Base-by-base conservation (phyloP, 2,797 vertebrate genomes). In the Arctocebus calabarensis region DNA sequence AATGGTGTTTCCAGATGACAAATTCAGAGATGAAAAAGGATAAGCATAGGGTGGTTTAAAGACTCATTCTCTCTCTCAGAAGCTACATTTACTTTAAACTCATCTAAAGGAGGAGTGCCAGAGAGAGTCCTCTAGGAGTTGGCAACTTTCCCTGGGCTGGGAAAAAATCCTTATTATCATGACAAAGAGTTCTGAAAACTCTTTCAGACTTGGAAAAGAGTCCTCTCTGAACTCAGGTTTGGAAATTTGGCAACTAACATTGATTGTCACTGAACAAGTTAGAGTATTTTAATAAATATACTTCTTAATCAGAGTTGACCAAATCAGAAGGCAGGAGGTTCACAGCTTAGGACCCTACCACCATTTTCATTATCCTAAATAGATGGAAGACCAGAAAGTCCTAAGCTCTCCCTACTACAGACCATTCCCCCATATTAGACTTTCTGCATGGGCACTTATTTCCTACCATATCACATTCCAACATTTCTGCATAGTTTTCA, bases 131-230 rank as follows among this genome's bases (percentile, higher is more conserved):
- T 81, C 29, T 89, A 74, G 40, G 55, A 87, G 23, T 37, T 92
- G 61, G 85, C 66, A 94, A 34, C 32, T 74, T 78, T 68, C 95
- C 22, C 55, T 66, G 82, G 20, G 55, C 37, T 84, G 91, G 45
- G 43, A n/a, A 74, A 74, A 94, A 95, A 73, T 81, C 13, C 34
- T 84, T 25, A 91, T 94, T 94, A 88, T 25, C 52, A 75, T 86
- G 64, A 88, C 48, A 92, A 93, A 59, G 27, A 82, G 43, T 62
- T 93, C 66, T 83, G 70, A 96, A 96, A 95, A 85, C 34, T 64
- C 86, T 85, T 96, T 86, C 40, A 92, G 37, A 93, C n/a, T 88
- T 88, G 73, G 27, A 92, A 84, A 25, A 79, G 3, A 23, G 52
- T 34, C 11, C 17, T 27, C 27, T 89, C 22, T 83, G 68, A 84